phyloP scores from a whole-genome alignment of 1,140 invertebrate species.

The Chironomus striatipennis region DNA sequence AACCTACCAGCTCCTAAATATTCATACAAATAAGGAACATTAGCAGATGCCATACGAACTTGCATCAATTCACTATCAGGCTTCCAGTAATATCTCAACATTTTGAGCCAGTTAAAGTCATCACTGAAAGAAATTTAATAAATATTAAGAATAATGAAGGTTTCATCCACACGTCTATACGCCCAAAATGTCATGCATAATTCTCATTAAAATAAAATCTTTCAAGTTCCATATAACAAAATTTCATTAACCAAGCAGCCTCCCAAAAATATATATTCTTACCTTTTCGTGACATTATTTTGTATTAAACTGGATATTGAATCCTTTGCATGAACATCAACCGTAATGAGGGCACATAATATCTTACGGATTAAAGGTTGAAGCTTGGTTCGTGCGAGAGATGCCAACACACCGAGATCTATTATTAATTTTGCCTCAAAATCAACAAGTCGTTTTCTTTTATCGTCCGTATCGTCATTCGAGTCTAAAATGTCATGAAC shows the following conservation, averaged over 20 bases:
- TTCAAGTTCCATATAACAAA: too few species aligned
- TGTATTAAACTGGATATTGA: constrained; percentile 65
- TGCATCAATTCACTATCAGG: constrained; percentile 66
- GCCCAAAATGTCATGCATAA: too few species aligned
- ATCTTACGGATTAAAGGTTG: constrained; percentile 59
- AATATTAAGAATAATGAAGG: too few species aligned
- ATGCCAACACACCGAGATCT: constrained; percentile 69
- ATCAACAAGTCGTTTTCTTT: constrained; percentile 47
- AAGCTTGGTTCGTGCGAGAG: constrained; percentile 62
- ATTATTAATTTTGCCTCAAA: constrained; percentile 60
- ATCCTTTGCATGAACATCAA: constrained; percentile 80
- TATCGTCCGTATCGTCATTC: constrained; percentile 36
- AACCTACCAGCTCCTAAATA: constrained; percentile 67
- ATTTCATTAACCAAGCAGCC: too few species aligned
- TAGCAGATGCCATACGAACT: constrained; percentile 63
- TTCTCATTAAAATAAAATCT: too few species aligned
- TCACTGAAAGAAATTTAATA: constrained; percentile 36
- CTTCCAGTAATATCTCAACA: constrained; percentile 86
- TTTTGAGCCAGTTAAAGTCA: constrained; percentile 84
- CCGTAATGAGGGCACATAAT: constrained; percentile 74
- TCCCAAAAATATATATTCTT: too few species aligned
- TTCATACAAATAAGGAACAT: constrained; percentile 83
- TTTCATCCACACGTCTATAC: too few species aligned
- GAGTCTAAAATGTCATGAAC: constrained; percentile 62
- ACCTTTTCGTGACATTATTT: constrained; percentile 45